These are phyloP conservation scores for Cyprinella venusta DNA, from an alignment of 2,797 vertebrate genomes.

Conservation along the genomic window DNA sequence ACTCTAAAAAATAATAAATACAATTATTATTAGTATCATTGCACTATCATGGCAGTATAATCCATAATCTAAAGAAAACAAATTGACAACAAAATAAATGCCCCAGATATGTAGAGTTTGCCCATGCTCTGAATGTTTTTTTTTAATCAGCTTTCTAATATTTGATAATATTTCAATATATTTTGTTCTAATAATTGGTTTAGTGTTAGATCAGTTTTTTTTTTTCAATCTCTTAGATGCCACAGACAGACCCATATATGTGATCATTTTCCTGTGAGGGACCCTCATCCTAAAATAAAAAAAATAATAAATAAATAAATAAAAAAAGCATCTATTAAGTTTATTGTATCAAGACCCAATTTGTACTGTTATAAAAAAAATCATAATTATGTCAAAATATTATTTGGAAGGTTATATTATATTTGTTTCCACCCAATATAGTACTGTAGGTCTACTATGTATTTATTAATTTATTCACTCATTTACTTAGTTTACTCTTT, in stretches of 20 bases:
- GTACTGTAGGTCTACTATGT: too few species aligned
- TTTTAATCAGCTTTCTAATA: background rate
- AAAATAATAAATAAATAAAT: too few species aligned
- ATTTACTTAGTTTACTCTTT: too few species aligned
- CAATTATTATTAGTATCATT: background rate
- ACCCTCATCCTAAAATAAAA: background rate
- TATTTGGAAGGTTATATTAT: too few species aligned
- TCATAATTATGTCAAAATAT: too few species aligned
- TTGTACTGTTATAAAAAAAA: background rate
- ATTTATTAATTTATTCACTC: too few species aligned
- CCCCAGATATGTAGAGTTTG: background rate
- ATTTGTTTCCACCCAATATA: too few species aligned
- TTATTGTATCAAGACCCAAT: background rate
- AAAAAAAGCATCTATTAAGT: background rate
- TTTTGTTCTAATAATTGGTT: background rate
- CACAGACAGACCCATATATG: background rate
- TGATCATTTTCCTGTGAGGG: background rate
- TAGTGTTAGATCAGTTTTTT: background rate
- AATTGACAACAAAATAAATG: background rate
- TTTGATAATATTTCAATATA: background rate
- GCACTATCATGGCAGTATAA: background rate
- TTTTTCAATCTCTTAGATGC: background rate
- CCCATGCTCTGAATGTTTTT: background rate
- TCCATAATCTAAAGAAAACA: background rate
- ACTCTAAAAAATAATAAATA: constrained; percentile 68